A percentile compares a stretch with the other conserved stretches of the same genome.
Conservation (phyloP, 2,888 invertebrate genomes). For the Portevinia maculata region DNA sequence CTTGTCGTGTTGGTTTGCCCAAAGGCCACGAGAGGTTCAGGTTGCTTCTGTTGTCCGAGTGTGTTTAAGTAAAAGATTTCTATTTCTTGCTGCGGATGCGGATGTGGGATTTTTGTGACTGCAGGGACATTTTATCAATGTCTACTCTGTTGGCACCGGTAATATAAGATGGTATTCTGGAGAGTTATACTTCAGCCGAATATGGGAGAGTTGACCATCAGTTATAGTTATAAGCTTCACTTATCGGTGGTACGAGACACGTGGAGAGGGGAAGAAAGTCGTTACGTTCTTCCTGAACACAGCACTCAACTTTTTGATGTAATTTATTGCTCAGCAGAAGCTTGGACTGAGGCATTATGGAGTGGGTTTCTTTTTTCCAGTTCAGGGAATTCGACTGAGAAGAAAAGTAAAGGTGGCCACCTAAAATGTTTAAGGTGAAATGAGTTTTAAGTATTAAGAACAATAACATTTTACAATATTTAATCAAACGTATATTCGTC, state of each 20-base stretch:
- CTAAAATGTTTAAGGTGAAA: too few relatives aligned
- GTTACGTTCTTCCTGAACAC: slow-evolving; percentile 65
- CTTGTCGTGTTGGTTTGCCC: slow-evolving; percentile 36
- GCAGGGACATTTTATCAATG: slow-evolving; percentile 74
- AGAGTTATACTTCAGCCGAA: slow-evolving; percentile 64
- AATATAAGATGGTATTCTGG: slow-evolving; percentile 72
- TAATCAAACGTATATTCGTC: too few relatives aligned
- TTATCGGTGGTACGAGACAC: slow-evolving; percentile 57
- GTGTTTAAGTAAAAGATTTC: slow-evolving; percentile 74
- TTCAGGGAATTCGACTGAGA: too few relatives aligned
- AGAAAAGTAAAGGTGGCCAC: neutral
- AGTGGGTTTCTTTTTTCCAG: neutral
- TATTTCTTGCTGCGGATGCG: slow-evolving; percentile 63
- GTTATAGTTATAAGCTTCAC: slow-evolving; percentile 74
- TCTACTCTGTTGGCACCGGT: slow-evolving; percentile 74
- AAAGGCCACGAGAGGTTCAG: slow-evolving; percentile 69
- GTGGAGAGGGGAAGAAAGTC: slow-evolving; percentile 37
- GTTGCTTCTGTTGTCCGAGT: slow-evolving; percentile 66
- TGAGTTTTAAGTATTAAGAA: too few relatives aligned
- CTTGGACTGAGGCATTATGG: slow-evolving; percentile 49
- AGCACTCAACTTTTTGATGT: slow-evolving; percentile 74
- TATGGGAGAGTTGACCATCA: slow-evolving; percentile 70
- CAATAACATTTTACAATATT: too few relatives aligned
- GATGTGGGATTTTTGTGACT: slow-evolving; percentile 72
- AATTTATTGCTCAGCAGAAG: slow-evolving; percentile 69